These are phyloP conservation scores for Benthosema pterotum DNA, from an alignment of 2,797 vertebrate genomes.

Conservation along the genomic window DNA sequence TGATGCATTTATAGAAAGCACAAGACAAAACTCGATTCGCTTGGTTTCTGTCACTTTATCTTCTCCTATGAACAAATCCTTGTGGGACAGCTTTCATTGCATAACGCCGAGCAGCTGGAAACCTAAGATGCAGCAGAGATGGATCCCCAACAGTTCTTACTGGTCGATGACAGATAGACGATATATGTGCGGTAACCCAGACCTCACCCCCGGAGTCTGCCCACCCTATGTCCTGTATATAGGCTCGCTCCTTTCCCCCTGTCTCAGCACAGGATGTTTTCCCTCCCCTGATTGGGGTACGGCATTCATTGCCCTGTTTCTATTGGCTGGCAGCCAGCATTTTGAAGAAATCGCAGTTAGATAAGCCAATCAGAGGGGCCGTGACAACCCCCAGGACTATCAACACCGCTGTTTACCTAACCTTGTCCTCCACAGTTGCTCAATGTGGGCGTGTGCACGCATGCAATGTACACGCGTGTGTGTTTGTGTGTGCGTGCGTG, in stretches of 20 bases:
- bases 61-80: too few relatives aligned
- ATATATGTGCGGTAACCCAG: conserved; percentile 15
- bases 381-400: conserved; percentile 57
- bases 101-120: not conserved
- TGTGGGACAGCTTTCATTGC: not conserved
- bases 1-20: conserved; percentile 36
- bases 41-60: too few relatives aligned
- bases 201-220: conserved; percentile 15
- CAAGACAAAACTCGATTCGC: conserved; percentile 2
- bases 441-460: conserved; percentile 22
- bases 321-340: conserved; percentile 61
- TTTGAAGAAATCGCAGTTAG: conserved; percentile 52
- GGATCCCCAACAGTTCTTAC: not conserved
- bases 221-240: not conserved
- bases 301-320: conserved; percentile 59
- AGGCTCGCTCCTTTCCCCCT: conserved; percentile 30
- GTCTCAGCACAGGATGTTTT: conserved; percentile 59
- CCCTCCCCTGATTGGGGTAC: conserved; percentile 45
- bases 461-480: too few relatives aligned
- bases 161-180: conserved; percentile 8
- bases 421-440: conserved; percentile 48
- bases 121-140: not conserved
- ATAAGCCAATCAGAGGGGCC: conserved; percentile 60
- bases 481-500: not conserved
- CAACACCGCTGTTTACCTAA: conserved; percentile 62